Percentiles rank a stretch among this genome's conserved stretches.
phyloP scores from a whole-genome alignment of 2,113 vertebrate genomes.

The Ptyas mucosa region DNA sequence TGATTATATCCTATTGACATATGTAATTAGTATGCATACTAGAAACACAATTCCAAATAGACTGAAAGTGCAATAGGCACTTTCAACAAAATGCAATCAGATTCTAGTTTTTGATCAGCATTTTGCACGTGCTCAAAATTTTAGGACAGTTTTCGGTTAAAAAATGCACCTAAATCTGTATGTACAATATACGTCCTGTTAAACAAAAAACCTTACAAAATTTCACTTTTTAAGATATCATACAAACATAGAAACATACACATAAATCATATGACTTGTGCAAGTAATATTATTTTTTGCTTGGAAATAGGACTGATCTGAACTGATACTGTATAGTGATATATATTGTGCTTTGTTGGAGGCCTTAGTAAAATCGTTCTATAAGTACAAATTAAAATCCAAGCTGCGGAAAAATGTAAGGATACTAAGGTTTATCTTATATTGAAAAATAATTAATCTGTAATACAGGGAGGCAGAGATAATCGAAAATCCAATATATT shows the following conservation, averaged over 20 bases:
- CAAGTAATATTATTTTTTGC: neutral
- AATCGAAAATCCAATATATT: neutral
- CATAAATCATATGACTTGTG: neutral
- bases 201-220: neutral
- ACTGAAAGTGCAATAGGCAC: neutral
- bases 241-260: neutral
- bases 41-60: neutral
- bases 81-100: neutral
- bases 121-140: neutral
- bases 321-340: neutral
- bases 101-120: neutral
- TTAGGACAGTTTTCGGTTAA: neutral
- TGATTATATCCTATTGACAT: neutral
- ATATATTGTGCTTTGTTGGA: neutral
- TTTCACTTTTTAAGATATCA: neutral
- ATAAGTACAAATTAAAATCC: neutral
- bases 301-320: neutral
- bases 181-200: neutral
- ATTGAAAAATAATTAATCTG: neutral
- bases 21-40: neutral
- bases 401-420: neutral
- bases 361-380: neutral
- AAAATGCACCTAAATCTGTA: neutral
- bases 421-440: neutral
- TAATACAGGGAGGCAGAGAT: neutral